These are phyloP conservation scores for Morone chrysops DNA, from an alignment of 2,113 vertebrate genomes.

Conservation along the genomic window DNA sequence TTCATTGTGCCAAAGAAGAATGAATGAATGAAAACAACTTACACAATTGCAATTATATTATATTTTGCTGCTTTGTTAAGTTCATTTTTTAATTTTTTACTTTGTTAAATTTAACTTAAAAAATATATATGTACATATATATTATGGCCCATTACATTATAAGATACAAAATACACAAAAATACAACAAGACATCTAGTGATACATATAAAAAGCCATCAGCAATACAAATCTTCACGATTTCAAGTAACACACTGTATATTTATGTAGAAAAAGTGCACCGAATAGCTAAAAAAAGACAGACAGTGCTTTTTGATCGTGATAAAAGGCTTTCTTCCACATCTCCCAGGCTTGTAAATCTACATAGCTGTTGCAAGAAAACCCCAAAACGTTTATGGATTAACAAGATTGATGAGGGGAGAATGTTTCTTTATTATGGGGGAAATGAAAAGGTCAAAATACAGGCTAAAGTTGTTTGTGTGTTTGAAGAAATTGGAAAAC, in stretches of 20 bases:
- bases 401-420: background rate
- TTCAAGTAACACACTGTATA: background rate
- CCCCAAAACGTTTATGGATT: background rate
- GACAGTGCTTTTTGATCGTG: background rate
- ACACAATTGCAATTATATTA: background rate
- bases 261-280: background rate
- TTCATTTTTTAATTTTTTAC: background rate
- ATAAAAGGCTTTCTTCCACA: background rate
- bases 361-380: background rate
- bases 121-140: too few species aligned
- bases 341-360: background rate
- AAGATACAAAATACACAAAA: background rate
- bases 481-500: background rate
- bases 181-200: background rate
- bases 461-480: background rate
- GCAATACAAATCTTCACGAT: background rate
- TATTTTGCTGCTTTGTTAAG: background rate
- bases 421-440: background rate
- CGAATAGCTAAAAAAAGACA: background rate
- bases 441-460: background rate
- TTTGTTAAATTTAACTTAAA: background rate
- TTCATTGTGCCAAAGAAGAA: constrained; percentile 40
- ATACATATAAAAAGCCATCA: background rate
- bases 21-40: constrained; percentile 15
- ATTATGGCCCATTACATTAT: too few species aligned